phyloP scores from a whole-genome alignment of 2,888 invertebrate species.

The Stegophylla sp. region DNA sequence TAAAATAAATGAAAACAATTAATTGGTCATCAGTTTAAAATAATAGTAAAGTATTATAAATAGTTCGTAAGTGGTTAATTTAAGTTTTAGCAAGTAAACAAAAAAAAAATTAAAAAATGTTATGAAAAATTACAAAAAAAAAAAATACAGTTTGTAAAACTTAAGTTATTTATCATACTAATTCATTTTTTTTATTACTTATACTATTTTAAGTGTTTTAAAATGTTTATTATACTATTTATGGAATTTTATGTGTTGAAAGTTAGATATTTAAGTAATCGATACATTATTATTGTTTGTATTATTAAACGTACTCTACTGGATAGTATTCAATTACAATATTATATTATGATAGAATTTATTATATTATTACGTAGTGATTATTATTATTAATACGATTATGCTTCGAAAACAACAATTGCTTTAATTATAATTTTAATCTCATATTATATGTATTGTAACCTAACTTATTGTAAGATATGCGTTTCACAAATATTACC shows the following conservation, averaged over 20 bases:
- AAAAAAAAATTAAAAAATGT: neutral
- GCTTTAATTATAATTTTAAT: conserved; percentile 7
- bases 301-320: neutral
- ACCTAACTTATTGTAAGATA: no score
- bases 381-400: neutral
- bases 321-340: neutral
- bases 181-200: neutral
- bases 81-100: neutral
- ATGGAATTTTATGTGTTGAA: conserved; percentile 2
- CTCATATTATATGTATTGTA: no score
- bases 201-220: conserved; percentile 13
- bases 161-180: conserved; percentile 5
- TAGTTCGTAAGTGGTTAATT: conserved; percentile 14
- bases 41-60: neutral
- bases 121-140: neutral
- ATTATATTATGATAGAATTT: conserved; percentile 4
- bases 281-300: neutral
- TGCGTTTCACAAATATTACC: no score
- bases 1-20: neutral
- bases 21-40: neutral
- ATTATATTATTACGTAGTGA: neutral
- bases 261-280: neutral
- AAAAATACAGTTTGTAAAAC: neutral
- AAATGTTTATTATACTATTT: conserved; percentile 16
- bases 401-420: no score